Evolutionary conservation across 2,888 invertebrate genomes (phyloP), one percentile per base, ranked within the genome.

Genomic region (Serrognathus titanus): DNA sequence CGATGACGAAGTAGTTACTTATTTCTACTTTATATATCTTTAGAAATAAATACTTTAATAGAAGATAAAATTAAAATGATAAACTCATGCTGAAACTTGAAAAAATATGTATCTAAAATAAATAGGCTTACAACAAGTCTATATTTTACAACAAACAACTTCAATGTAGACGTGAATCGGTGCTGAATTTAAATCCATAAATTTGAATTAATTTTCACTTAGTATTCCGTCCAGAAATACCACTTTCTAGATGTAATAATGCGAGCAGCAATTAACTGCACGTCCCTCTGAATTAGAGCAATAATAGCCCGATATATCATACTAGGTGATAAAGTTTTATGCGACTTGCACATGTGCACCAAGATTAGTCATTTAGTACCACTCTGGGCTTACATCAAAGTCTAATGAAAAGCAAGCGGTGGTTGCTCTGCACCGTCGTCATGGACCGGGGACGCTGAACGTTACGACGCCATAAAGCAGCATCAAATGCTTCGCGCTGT

Each of bases 301-400:
- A 43, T 43, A 20, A 43, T 20, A 43, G 20, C 20, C 5, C 43
- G 60, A 58, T 62, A 59, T 60, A 62, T 62, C 62, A 55, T 59
- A 51, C 49, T 39, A 60, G 55, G 55, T 50, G 36, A 48, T 48
- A 36, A 36, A 36, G 48, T 35, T 48, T 48, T 48, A 48, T 37
- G 48, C 11, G 36, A 37, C 48, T 37, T 38, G 48, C 48, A 48
- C 48, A 48, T 48, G 48, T 48, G 48, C 16, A 48, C 36, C 12
- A 48, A 7, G 38, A 48, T 48, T 48, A 45, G 45, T 13, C 16
- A 48, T 37, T 48, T 48, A 48, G 38, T 36, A 36, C 38, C 48
- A 36, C 37, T n/a, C 12, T 9, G 37, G 12, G 37, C 36, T 35
- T 48, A 35, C 48, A 48, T 48, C 38, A 48, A 48, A 48, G 37